Percentiles rank a stretch among this genome's conserved stretches.
Conservation (phyloP, 2,797 vertebrate genomes). For the Pyrocephalus nanus region DNA sequence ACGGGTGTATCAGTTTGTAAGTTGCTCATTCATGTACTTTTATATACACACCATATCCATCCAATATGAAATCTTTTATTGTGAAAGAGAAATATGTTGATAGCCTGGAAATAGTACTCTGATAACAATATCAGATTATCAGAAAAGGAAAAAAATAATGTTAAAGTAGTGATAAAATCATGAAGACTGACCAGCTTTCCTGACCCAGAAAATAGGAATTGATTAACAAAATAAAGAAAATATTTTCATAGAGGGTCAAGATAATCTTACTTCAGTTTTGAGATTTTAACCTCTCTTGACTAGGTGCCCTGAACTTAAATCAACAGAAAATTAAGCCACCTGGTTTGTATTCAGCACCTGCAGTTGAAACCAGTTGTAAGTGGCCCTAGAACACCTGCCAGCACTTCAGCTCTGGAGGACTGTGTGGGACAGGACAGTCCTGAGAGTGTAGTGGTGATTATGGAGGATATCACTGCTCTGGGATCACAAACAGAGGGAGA, state of each 20-base stretch:
- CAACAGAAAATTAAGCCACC: background rate
- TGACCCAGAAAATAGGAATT: background rate
- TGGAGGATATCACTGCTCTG: background rate
- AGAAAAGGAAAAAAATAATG: background rate
- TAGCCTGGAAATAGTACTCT: background rate
- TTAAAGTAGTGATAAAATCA: background rate
- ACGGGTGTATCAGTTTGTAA: background rate
- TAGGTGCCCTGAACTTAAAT: background rate
- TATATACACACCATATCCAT: background rate
- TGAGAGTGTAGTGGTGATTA: background rate
- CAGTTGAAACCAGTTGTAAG: background rate
- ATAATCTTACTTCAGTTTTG: background rate
- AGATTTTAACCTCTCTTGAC: background rate
- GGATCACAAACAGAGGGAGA: background rate
- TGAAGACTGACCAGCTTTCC: background rate
- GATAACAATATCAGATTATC: background rate
- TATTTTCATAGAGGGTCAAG: background rate
- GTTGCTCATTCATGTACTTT: background rate
- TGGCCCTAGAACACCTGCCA: background rate
- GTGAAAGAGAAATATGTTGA: background rate
- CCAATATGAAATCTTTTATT: background rate
- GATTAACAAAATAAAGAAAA: background rate
- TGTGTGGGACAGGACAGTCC: background rate
- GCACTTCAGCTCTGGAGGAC: background rate
- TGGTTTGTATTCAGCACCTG: background rate